These are phyloP conservation scores for Epinotia ramella DNA, from an alignment of 2,888 invertebrate genomes.

Conservation along the genomic window DNA sequence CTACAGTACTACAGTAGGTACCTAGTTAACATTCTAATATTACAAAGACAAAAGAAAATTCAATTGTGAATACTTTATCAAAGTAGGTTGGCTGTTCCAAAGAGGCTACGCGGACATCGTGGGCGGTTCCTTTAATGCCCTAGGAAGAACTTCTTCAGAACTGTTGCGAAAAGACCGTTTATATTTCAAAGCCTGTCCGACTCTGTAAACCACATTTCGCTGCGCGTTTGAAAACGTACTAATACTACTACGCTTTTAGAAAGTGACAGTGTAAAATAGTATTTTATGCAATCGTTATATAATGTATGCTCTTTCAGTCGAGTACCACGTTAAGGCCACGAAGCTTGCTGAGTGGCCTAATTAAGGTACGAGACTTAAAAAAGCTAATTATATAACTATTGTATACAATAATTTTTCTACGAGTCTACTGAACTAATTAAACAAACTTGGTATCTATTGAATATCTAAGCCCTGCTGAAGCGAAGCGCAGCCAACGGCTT, in stretches of 20 bases:
- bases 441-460: too few species aligned
- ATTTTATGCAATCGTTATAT: too few species aligned
- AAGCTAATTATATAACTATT: too few species aligned
- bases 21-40: not conserved
- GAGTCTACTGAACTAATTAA: too few species aligned
- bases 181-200: not conserved
- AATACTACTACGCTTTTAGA: not conserved
- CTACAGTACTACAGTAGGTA: not conserved
- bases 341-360: too few species aligned
- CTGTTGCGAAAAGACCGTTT: constrained; percentile 6
- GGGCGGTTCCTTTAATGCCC: constrained; percentile 12
- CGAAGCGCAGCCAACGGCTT: too few species aligned
- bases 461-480: too few species aligned
- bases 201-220: not conserved
- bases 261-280: not conserved
- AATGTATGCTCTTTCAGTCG: too few species aligned
- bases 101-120: constrained; percentile 8
- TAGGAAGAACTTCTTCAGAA: constrained; percentile 3
- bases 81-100: constrained; percentile 11
- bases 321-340: too few species aligned
- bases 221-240: not conserved
- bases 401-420: too few species aligned
- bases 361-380: too few species aligned
- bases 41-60: not conserved
- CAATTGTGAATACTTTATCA: constrained; percentile 11